Conservation (phyloP, 2,113 vertebrate genomes). For the Callipepla californica region DNA sequence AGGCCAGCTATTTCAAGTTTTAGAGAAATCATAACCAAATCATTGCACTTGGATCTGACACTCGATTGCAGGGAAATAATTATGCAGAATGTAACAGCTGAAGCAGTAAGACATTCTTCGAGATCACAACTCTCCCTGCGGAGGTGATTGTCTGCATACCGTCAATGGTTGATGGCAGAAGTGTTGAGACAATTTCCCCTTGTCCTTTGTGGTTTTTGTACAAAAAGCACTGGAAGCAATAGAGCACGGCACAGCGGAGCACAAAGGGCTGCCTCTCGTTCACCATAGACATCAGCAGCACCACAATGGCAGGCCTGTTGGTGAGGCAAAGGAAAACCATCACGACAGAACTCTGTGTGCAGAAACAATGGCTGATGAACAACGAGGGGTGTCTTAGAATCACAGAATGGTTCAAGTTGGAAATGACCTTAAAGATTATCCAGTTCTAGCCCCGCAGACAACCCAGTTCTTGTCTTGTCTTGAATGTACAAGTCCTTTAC, state of each 20-base stretch:
- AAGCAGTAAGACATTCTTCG: not conserved
- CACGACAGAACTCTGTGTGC: not conserved
- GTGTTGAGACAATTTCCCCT: constrained; percentile 94
- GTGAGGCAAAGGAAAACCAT: not conserved
- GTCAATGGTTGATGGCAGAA: constrained; percentile 97
- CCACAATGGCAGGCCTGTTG: constrained; percentile 93
- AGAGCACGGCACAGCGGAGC: constrained; percentile 95
- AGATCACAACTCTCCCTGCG: not conserved
- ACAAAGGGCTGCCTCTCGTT: constrained; percentile 97
- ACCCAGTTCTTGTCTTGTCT: too few species aligned
- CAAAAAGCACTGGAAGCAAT: constrained; percentile 98
- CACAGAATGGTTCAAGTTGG: too few species aligned
- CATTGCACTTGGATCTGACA: not conserved
- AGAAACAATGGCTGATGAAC: accelerated
- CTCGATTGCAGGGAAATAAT: not conserved
- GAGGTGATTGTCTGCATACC: constrained; percentile 72
- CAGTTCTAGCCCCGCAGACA: too few species aligned
- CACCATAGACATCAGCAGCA: constrained; percentile 99
- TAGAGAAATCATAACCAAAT: not conserved
- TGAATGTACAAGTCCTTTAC: not conserved
- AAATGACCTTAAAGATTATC: too few species aligned
- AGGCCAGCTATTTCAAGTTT: not conserved
- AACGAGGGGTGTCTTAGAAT: accelerated
- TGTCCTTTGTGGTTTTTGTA: constrained; percentile 98
- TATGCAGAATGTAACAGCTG: accelerated